Percentiles rank a stretch among this genome's conserved stretches.
These are phyloP conservation scores for Micronycteris hirsuta DNA, from an alignment of 2,113 vertebrate species.

Conservation along the genomic window DNA sequence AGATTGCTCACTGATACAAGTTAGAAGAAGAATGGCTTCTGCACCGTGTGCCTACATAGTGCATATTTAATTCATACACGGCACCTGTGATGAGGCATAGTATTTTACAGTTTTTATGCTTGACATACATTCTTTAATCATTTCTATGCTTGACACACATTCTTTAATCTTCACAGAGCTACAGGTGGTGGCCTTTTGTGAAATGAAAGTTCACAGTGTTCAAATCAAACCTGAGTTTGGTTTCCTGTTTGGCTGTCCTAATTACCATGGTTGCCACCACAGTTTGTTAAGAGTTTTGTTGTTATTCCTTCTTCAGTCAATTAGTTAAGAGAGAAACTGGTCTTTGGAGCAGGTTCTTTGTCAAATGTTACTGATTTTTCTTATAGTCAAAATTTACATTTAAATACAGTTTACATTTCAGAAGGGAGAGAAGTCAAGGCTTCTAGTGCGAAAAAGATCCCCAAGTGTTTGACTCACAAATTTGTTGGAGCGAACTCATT, in stretches of 20 bases:
- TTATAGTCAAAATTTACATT: background rate
- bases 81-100: background rate
- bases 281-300: background rate
- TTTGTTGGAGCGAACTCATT: background rate
- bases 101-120: background rate
- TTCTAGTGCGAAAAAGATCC: background rate
- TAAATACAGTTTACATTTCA: background rate
- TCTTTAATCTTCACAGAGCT: background rate
- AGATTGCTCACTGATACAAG: background rate
- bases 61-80: background rate
- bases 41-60: background rate
- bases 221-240: background rate
- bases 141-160: background rate
- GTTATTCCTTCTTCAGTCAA: background rate
- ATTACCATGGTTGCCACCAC: background rate
- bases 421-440: background rate
- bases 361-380: constrained; percentile 5
- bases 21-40: background rate
- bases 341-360: background rate
- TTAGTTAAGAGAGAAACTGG: background rate
- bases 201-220: background rate
- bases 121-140: background rate
- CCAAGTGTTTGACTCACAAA: background rate
- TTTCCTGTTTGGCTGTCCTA: background rate
- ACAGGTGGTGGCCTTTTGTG: background rate